Percentiles rank a stretch among this genome's conserved stretches.
These are phyloP conservation scores for Dryadula phaetusa DNA, from an alignment of 2,888 invertebrate genomes.

Conservation along the genomic window DNA sequence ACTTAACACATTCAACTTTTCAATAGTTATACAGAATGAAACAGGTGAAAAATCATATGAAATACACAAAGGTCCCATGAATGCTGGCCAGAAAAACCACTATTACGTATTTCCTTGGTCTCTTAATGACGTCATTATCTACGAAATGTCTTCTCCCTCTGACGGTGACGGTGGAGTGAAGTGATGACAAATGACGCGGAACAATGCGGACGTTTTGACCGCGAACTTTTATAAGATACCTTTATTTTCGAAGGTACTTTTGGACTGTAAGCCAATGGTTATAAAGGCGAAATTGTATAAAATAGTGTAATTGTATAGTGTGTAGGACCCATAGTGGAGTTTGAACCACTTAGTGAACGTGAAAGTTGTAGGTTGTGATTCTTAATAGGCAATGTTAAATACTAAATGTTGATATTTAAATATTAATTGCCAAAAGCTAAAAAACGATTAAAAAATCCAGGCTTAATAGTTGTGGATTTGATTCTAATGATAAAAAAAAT, in stretches of 20 bases:
- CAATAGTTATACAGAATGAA: background rate
- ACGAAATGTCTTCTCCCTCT: constrained; percentile 58
- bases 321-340: background rate
- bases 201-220: constrained; percentile 46
- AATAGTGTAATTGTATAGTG: background rate
- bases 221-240: constrained; percentile 43
- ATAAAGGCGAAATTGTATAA: constrained; percentile 9
- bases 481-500: too few relatives aligned
- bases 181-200: constrained; percentile 64
- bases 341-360: background rate
- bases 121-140: constrained; percentile 79
- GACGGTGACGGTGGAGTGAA: constrained; percentile 58
- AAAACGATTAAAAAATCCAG: too few relatives aligned
- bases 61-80: constrained; percentile 39
- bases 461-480: too few relatives aligned
- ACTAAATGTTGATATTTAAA: too few relatives aligned
- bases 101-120: constrained; percentile 66
- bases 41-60: constrained; percentile 14
- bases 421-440: too few relatives aligned
- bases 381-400: background rate
- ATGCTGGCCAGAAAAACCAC: constrained; percentile 69
- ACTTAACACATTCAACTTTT: too few relatives aligned
- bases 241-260: constrained; percentile 32
- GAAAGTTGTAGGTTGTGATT: background rate
- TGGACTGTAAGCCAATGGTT: background rate